phyloP scores from a whole-genome alignment of 2,797 vertebrate species.

The Lindbergichthys nudifrons region DNA sequence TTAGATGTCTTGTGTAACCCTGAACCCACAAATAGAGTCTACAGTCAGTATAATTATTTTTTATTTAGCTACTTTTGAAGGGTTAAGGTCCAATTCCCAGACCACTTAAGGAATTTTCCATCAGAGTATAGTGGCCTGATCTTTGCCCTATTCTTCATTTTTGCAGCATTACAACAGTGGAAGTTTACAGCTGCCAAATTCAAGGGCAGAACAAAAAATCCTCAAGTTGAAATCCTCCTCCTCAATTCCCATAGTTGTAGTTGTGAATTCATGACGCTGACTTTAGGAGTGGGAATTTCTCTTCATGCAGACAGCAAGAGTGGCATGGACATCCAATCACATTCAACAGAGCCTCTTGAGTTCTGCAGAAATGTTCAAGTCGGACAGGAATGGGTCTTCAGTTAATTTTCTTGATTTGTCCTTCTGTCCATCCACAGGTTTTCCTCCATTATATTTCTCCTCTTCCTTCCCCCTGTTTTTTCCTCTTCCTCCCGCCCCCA shows the following conservation, averaged over 20 bases:
- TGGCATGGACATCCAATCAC: slow-evolving; percentile 33
- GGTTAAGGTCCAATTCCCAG: slow-evolving; percentile 37
- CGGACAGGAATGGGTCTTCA: background rate
- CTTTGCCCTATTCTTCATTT: slow-evolving; percentile 55
- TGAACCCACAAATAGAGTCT: slow-evolving; percentile 8
- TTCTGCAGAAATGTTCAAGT: slow-evolving; percentile 12
- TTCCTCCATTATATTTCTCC: slow-evolving; percentile 71
- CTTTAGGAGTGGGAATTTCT: slow-evolving; percentile 51
- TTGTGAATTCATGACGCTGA: slow-evolving; percentile 39
- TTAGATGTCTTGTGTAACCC: background rate
- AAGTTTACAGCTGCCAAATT: slow-evolving; percentile 63
- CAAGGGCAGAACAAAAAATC: slow-evolving; percentile 28
- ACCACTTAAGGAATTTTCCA: slow-evolving; percentile 68
- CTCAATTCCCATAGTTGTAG: slow-evolving; percentile 32
- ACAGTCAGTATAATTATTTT: slow-evolving; percentile 24
- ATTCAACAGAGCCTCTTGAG: background rate
- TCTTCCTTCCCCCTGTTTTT: slow-evolving; percentile 79
- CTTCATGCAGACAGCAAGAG: background rate
- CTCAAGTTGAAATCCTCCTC: slow-evolving; percentile 27
- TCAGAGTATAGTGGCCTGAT: slow-evolving; percentile 43
- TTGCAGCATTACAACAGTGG: slow-evolving; percentile 47
- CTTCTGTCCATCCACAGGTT: slow-evolving; percentile 56
- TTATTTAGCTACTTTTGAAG: slow-evolving; percentile 28
- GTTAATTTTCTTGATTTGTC: slow-evolving; percentile 15
- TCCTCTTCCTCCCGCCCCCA: slow-evolving; percentile 82